Evolutionary conservation across 1,140 invertebrate species (phyloP).

Genomic region (Portunus trituberculatus): DNA sequence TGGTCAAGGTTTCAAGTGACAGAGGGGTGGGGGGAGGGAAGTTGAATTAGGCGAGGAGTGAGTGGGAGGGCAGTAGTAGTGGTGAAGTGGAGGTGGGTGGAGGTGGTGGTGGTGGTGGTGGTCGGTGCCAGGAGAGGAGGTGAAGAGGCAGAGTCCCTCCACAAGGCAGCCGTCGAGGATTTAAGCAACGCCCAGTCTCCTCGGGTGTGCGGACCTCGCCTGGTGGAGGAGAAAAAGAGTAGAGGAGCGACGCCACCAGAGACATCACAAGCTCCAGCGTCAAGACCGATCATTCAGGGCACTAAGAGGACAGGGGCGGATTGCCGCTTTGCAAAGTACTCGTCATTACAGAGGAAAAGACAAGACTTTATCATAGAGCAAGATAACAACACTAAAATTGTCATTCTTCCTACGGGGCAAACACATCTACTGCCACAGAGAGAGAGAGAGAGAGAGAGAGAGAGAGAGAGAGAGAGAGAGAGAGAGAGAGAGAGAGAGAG

Average conservation of each 20-base stretch:
- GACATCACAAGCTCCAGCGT: slow-evolving; percentile 40
- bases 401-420: slow-evolving; percentile 6
- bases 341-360: neutral
- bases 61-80: slow-evolving; percentile 24
- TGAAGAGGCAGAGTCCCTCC: neutral
- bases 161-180: slow-evolving; percentile 40
- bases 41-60: neutral
- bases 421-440: neutral
- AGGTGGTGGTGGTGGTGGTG: slow-evolving; percentile 58
- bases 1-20: slow-evolving; percentile 2
- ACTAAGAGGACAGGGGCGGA: no score
- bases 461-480: slow-evolving; percentile 12
- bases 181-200: slow-evolving; percentile 73
- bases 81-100: slow-evolving; percentile 20
- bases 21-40: neutral
- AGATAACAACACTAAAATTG: neutral
- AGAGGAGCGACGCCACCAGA: slow-evolving; percentile 48
- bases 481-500: neutral
- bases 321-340: no score
- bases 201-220: slow-evolving; percentile 57
- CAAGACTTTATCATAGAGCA: neutral
- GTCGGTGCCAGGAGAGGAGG: neutral
- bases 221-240: slow-evolving; percentile 46
- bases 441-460: slow-evolving; percentile 14
- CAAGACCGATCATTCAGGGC: neutral